Conservation (phyloP, 2,113 vertebrate genomes). For the Bos javanicus region DNA sequence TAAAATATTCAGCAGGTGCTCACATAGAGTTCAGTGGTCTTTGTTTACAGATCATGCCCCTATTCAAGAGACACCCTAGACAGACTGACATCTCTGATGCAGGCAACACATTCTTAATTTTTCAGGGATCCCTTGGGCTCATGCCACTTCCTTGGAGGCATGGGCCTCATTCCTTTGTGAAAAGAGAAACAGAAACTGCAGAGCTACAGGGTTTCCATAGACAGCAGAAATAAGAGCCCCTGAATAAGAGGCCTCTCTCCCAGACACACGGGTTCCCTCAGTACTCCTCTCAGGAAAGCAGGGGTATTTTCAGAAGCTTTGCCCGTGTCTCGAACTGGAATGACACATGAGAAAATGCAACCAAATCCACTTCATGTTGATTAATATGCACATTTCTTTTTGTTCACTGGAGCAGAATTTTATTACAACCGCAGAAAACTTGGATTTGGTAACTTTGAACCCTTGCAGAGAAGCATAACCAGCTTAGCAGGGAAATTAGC, state of each 20-base stretch:
- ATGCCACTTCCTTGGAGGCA: neutral
- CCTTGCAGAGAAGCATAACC: slow-evolving; percentile 42
- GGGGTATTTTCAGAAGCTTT: neutral
- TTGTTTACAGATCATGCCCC: neutral
- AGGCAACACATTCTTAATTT: neutral
- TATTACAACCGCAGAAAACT: slow-evolving; percentile 45
- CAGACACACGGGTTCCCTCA: neutral
- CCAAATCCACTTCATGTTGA: slow-evolving; percentile 31
- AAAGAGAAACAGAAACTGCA: neutral
- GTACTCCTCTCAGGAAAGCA: neutral
- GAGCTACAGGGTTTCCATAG: neutral
- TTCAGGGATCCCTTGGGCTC: neutral
- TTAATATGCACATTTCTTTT: slow-evolving; percentile 53
- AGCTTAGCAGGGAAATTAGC: neutral
- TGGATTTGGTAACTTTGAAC: slow-evolving; percentile 57
- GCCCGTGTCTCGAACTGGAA: neutral
- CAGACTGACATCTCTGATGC: neutral
- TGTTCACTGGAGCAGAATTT: slow-evolving; percentile 56
- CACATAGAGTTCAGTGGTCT: neutral
- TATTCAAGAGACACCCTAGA: neutral
- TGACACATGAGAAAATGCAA: slow-evolving; percentile 29
- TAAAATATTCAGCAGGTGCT: neutral
- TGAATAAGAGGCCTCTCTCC: neutral
- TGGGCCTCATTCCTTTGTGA: neutral
- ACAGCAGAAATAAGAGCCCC: neutral